Percentiles rank a stretch among this genome's conserved stretches.
Conservation (phyloP, 2,797 vertebrate genomes). For the Prunella strophiata region DNA sequence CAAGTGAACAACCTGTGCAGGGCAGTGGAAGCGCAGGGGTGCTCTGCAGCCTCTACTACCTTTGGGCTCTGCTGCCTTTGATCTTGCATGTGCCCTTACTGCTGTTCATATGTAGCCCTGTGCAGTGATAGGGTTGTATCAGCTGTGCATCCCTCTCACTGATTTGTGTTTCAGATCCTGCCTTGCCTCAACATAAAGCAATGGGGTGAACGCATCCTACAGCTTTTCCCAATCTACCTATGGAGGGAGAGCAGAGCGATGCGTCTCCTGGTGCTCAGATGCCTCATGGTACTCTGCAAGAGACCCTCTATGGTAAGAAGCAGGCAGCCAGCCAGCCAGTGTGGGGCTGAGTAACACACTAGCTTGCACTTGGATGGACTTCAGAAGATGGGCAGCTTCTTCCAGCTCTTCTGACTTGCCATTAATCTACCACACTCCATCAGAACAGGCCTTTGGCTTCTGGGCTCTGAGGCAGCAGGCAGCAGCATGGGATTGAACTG, state of each 20-base stretch:
- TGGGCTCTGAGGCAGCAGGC: not conserved
- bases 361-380: not conserved
- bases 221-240: not conserved
- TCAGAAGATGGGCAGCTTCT: not conserved
- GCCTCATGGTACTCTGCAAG: not conserved
- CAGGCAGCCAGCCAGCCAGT: not conserved
- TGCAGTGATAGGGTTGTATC: not conserved
- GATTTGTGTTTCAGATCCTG: not conserved
- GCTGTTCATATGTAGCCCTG: not conserved
- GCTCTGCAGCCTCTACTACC: not conserved
- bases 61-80: not conserved
- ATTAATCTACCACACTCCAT: not conserved
- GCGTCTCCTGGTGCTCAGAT: not conserved
- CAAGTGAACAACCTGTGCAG: rapidly evolving
- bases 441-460: not conserved
- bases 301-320: not conserved
- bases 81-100: not conserved
- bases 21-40: not conserved
- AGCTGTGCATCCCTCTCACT: not conserved
- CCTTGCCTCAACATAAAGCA: rapidly evolving
- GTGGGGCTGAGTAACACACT: not conserved
- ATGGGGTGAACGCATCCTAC: not conserved
- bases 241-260: not conserved
- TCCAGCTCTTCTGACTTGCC: not conserved
- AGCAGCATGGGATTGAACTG: not conserved